Conservation (phyloP, 2,113 vertebrate species). For the Alexandromys fortis region DNA sequence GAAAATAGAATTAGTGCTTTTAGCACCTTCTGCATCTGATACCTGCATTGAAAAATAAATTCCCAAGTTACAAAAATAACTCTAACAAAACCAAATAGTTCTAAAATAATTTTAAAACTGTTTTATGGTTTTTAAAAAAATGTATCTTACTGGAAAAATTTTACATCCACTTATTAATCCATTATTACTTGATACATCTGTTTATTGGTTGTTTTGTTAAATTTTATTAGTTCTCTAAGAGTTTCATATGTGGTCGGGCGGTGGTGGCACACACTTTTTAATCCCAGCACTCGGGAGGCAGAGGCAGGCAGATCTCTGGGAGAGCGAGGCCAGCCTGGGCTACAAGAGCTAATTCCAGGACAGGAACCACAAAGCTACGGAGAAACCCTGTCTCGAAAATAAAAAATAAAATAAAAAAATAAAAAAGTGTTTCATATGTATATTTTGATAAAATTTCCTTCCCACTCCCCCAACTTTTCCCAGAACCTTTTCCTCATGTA, state of each 20-base stretch:
- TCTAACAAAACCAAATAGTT: not conserved
- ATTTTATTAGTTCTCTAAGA: not conserved
- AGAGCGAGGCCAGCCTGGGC: no score
- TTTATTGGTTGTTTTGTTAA: not conserved
- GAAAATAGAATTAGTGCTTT: conserved; percentile 68
- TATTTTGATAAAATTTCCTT: not conserved
- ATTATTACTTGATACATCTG: not conserved
- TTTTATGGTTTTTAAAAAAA: not conserved
- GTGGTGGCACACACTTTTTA: no score
- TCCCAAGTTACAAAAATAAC: conserved; percentile 45
- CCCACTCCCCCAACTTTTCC: not conserved
- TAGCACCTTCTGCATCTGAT: conserved; percentile 44
- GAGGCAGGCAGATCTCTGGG: no score
- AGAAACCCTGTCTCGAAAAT: no score
- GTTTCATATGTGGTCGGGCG: not conserved
- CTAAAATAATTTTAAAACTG: not conserved
- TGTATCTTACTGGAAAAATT: not conserved
- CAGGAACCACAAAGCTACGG: no score
- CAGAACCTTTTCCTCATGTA: not conserved
- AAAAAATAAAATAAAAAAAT: no score
- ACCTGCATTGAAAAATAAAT: conserved; percentile 51
- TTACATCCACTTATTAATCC: not conserved
- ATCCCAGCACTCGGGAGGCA: no score
- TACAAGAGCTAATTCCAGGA: no score
- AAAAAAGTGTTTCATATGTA: not conserved